These are phyloP conservation scores for Diabrotica undecimpunctata DNA, from an alignment of 1,140 invertebrate genomes.

Conservation along the genomic window DNA sequence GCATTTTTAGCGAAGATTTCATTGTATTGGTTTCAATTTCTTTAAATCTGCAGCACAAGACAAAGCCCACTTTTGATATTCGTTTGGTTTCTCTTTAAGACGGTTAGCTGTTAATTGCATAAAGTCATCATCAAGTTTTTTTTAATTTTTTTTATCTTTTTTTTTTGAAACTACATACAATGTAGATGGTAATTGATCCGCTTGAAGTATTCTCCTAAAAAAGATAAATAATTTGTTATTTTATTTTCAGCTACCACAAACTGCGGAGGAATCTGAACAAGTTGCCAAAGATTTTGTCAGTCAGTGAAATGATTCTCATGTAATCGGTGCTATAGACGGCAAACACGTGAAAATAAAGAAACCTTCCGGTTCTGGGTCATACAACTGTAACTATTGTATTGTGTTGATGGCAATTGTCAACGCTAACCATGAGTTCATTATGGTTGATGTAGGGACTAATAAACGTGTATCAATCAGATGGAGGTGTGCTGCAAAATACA, in stretches of 20 bases:
- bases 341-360: slow-evolving; percentile 10
- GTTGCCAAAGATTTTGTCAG: slow-evolving; percentile 5
- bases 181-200: slow-evolving; percentile 5
- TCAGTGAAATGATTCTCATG: neutral
- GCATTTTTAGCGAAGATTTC: slow-evolving; percentile 16
- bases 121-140: slow-evolving; percentile 8
- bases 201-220: slow-evolving; percentile 10
- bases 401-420: no score
- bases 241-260: slow-evolving; percentile 5
- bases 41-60: slow-evolving; percentile 10
- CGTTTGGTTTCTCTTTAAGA: slow-evolving; percentile 16
- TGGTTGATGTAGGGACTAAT: no score
- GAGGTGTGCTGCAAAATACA: no score
- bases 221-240: slow-evolving; percentile 4
- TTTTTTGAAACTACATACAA: neutral
- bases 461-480: no score
- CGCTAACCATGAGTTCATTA: no score
- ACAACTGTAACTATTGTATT: slow-evolving; percentile 18
- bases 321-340: slow-evolving; percentile 13
- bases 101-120: slow-evolving; percentile 10
- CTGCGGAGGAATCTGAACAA: slow-evolving; percentile 7
- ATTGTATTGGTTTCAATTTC: slow-evolving; percentile 8
- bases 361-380: no score
- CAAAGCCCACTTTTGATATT: slow-evolving; percentile 12
- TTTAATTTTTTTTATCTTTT: neutral